Percentiles rank a stretch among this genome's conserved stretches.
Evolutionary conservation across 2,888 invertebrate genomes (phyloP).

Genomic region (Lepeophtheirus nordmannii): DNA sequence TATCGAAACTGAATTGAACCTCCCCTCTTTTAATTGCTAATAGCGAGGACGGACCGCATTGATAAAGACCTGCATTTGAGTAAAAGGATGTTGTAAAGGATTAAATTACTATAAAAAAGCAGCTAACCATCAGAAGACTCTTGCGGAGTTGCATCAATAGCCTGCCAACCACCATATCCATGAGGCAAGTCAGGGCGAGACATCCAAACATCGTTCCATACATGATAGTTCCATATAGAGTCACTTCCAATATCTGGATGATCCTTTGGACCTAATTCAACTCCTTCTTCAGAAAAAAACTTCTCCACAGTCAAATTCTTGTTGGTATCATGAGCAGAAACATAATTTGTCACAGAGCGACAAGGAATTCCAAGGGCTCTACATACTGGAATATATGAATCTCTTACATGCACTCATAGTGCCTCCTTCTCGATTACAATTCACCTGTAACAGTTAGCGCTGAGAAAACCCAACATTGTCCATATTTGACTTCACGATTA

Average conservation of each 20-base stretch:
- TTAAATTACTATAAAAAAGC: background rate
- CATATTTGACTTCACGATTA: conserved; percentile 53
- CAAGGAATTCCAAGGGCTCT: conserved; percentile 59
- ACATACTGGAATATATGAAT: conserved; percentile 42
- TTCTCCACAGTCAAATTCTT: conserved; percentile 59
- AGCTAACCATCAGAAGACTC: conserved; percentile 42
- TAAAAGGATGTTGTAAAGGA: background rate
- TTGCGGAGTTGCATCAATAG: conserved; percentile 62
- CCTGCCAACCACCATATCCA: conserved; percentile 68
- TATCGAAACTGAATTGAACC: conserved; percentile 55
- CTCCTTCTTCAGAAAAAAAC: conserved; percentile 50
- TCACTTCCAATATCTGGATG: conserved; percentile 52
- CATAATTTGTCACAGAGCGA: conserved; percentile 59
- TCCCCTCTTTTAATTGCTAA: conserved; percentile 57
- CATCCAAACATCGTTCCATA: conserved; percentile 70
- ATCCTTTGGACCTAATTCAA: conserved; percentile 47
- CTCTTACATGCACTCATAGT: background rate
- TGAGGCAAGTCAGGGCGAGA: conserved; percentile 51
- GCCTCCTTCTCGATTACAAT: background rate
- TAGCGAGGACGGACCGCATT: conserved; percentile 48
- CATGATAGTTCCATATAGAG: conserved; percentile 69
- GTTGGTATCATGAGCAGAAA: conserved; percentile 62
- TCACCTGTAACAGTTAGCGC: conserved; percentile 48
- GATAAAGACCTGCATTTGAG: conserved; percentile 32
- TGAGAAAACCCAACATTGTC: conserved; percentile 70